Percentiles rank a stretch among this genome's conserved stretches.
Conservation (phyloP, 2,888 invertebrate genomes). For the Zaprionus obscuricornis region DNA sequence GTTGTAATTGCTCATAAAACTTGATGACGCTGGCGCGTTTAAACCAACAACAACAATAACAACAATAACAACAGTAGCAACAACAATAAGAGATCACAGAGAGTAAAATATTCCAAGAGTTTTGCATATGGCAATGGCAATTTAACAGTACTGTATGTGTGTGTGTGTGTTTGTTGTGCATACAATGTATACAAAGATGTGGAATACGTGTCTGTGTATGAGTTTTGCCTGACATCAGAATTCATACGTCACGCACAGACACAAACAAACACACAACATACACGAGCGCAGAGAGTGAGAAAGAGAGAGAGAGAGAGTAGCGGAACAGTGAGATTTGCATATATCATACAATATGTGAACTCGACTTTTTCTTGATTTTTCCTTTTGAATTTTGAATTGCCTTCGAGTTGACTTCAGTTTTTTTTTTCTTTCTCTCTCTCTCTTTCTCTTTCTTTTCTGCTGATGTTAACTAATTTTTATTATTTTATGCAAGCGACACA, state of each 20-base stretch:
- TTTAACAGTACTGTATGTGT: constrained; percentile 19
- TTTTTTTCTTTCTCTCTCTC: constrained; percentile 11
- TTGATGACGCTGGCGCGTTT: constrained; percentile 76
- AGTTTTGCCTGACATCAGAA: constrained; percentile 59
- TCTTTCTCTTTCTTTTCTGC: constrained; percentile 20
- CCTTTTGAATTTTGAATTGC: constrained; percentile 47
- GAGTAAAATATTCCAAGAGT: constrained; percentile 55
- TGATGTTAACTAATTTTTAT: constrained; percentile 55
- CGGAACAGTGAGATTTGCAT: constrained; percentile 59
- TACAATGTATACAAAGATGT: constrained; percentile 62
- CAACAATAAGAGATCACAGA: constrained; percentile 41
- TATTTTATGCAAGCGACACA: constrained; percentile 31
- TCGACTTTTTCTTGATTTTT: constrained; percentile 25
- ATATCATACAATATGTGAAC: constrained; percentile 43
- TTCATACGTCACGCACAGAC: constrained; percentile 68
- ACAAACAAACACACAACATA: constrained; percentile 2
- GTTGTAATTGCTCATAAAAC: constrained; percentile 81
- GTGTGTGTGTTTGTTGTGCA: constrained; percentile 16
- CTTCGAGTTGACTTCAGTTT: constrained; percentile 12
- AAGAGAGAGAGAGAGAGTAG: constrained; percentile 5
- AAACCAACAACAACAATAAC: constrained; percentile 37
- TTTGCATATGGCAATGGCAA: constrained; percentile 67
- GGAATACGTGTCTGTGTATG: constrained; percentile 24
- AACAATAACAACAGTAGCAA: constrained; percentile 21
- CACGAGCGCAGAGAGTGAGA: constrained; percentile 3